Percentiles rank a stretch among this genome's conserved stretches.
Evolutionary conservation across 2,888 invertebrate genomes (phyloP).

Genomic region (Agonopterix arenella): DNA sequence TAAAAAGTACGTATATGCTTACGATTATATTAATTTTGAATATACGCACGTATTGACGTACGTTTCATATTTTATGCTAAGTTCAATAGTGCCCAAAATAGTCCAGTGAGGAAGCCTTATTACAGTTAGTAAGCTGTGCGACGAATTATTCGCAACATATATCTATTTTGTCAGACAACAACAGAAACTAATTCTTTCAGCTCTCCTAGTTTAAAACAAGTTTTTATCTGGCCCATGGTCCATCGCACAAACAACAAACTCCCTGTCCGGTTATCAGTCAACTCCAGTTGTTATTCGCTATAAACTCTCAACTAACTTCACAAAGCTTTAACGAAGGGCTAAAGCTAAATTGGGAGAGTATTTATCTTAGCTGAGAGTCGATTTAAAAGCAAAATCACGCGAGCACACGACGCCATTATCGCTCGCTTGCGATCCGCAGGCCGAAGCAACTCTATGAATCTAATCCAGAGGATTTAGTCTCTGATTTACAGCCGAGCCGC

Average conservation of each 20-base stretch:
- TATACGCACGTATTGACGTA: no score
- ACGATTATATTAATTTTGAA: no score
- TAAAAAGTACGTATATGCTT: no score
- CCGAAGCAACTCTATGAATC: constrained; percentile 75
- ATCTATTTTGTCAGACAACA: no score
- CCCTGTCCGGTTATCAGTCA: constrained; percentile 56
- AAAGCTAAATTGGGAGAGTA: constrained; percentile 61
- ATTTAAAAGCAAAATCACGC: constrained; percentile 76
- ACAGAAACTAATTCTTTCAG: no score
- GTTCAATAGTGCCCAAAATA: no score
- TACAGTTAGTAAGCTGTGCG: no score
- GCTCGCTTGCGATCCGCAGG: constrained; percentile 64
- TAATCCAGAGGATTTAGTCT: constrained; percentile 76
- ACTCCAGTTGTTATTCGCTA: constrained; percentile 52
- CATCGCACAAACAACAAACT: constrained; percentile 14
- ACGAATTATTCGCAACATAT: no score
- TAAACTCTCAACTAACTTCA: constrained; percentile 49
- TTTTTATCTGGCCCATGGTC: constrained; percentile 7
- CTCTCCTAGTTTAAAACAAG: constrained; percentile 2
- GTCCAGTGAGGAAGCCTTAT: no score
- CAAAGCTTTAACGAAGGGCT: constrained; percentile 50
- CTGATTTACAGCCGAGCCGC: constrained; percentile 74
- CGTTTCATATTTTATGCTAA: no score
- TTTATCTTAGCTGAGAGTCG: constrained; percentile 69
- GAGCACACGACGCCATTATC: constrained; percentile 73